phyloP scores from a whole-genome alignment of 1,140 invertebrate genomes.

The Nasonia vitripennis region DNA sequence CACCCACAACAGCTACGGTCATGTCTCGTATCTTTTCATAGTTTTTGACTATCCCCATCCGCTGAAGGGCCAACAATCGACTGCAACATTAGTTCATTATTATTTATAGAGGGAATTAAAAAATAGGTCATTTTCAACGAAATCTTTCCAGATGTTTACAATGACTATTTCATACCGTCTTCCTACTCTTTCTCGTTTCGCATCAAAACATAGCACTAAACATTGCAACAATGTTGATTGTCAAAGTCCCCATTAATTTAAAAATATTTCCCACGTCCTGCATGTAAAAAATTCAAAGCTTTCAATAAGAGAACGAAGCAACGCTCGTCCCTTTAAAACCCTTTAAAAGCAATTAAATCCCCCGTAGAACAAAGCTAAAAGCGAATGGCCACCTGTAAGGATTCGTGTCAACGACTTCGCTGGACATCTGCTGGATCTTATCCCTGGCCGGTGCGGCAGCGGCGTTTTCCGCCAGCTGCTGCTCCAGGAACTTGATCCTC shows the following conservation, averaged over 20 bases:
- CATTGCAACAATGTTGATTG: too few relatives aligned
- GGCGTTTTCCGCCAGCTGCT: constrained; percentile 72
- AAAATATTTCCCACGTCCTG: too few relatives aligned
- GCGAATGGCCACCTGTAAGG: constrained; percentile 89
- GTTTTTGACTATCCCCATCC: constrained; percentile 99
- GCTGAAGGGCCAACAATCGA: constrained; percentile 97
- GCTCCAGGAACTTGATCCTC: constrained; percentile 77
- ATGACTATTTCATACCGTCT: too few relatives aligned
- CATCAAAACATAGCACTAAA: too few relatives aligned
- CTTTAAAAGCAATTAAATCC: too few relatives aligned
- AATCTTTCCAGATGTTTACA: too few relatives aligned
- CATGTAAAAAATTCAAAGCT: too few relatives aligned
- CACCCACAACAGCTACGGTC: constrained; percentile 96
- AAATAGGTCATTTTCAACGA: neutral
- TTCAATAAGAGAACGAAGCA: too few relatives aligned
- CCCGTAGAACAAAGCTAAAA: neutral
- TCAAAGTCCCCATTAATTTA: too few relatives aligned
- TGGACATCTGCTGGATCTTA: constrained; percentile 82
- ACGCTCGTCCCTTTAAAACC: too few relatives aligned
- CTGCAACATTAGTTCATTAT: constrained; percentile 75
- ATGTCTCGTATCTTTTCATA: constrained; percentile 96
- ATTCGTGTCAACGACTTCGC: constrained; percentile 98
- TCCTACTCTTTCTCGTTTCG: too few relatives aligned
- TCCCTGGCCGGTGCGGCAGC: constrained; percentile 56
- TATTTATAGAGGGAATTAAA: neutral